Evolutionary conservation across 1,140 invertebrate species (phyloP).

Genomic region (Wasmannia auropunctata): DNA sequence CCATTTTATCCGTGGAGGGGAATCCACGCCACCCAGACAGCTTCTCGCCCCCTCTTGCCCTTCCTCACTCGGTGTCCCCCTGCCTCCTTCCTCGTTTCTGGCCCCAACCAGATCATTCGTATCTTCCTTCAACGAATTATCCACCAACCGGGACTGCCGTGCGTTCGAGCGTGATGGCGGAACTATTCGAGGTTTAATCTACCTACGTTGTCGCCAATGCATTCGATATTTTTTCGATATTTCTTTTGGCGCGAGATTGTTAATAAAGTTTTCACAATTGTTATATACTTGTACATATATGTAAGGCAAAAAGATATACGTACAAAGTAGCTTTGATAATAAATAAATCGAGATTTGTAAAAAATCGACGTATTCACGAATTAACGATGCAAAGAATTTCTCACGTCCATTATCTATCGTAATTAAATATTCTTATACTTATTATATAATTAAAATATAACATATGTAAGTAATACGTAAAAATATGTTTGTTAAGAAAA

Average conservation of each 20-base stretch:
- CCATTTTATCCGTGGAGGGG: conserved; percentile 69
- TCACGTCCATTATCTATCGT: too few relatives aligned
- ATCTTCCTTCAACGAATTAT: conserved; percentile 63
- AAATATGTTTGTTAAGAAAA: neutral
- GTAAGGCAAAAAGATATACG: neutral
- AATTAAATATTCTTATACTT: neutral
- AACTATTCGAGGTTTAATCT: conserved; percentile 59
- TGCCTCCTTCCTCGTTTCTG: conserved; percentile 13
- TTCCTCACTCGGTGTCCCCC: conserved; percentile 51
- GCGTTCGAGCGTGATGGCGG: conserved; percentile 81
- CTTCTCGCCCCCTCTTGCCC: conserved; percentile 52
- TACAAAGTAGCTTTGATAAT: neutral
- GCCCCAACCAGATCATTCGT: conserved; percentile 57
- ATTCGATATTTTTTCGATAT: conserved; percentile 26
- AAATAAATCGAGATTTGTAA: neutral
- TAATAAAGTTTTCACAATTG: neutral
- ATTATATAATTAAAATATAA: neutral
- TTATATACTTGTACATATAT: neutral
- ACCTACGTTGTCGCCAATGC: conserved; percentile 19
- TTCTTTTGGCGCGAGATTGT: neutral
- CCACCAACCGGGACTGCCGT: conserved; percentile 77
- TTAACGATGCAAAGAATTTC: neutral
- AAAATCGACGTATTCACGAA: neutral
- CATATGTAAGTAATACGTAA: neutral
- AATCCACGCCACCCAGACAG: conserved; percentile 47